Evolutionary conservation across 2,113 vertebrate genomes (phyloP).

Genomic region (Polypterus senegalus): DNA sequence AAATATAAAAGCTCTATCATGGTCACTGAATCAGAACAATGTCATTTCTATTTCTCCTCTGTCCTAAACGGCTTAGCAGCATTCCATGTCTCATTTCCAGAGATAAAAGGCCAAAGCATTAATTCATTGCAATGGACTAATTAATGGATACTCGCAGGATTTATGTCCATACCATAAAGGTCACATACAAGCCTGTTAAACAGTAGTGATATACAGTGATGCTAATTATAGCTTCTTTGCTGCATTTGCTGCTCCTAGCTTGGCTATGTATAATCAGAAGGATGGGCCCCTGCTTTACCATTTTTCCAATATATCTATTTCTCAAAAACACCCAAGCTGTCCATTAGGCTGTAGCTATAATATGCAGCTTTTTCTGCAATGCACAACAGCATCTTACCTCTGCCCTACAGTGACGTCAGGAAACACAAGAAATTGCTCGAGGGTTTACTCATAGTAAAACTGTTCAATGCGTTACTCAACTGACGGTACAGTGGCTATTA

Average conservation of each 20-base stretch:
- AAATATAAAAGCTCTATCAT: too few species aligned
- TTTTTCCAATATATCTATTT: background rate
- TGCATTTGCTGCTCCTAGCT: background rate
- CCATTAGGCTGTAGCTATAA: background rate
- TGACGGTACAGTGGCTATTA: background rate
- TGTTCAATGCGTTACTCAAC: background rate
- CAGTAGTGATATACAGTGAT: slow-evolving; percentile 8
- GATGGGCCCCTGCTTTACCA: slow-evolving; percentile 2
- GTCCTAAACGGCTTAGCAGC: too few species aligned
- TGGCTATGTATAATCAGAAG: background rate
- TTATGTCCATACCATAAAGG: slow-evolving; percentile 22
- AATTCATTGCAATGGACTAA: slow-evolving; percentile 26
- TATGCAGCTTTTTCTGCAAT: background rate
- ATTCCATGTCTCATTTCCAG: background rate
- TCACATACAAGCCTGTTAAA: slow-evolving; percentile 19
- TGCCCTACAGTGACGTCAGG: too few species aligned
- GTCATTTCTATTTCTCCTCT: too few species aligned
- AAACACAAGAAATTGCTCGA: background rate
- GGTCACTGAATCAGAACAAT: too few species aligned
- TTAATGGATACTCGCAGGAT: slow-evolving; percentile 36
- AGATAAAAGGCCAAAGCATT: slow-evolving; percentile 25
- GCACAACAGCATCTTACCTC: background rate
- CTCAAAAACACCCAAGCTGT: slow-evolving; percentile 2
- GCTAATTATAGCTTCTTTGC: slow-evolving; percentile 18
- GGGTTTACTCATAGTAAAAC: background rate